Evolutionary conservation across 2,113 vertebrate species (phyloP).

Genomic region (Pygathrix nemaeus): DNA sequence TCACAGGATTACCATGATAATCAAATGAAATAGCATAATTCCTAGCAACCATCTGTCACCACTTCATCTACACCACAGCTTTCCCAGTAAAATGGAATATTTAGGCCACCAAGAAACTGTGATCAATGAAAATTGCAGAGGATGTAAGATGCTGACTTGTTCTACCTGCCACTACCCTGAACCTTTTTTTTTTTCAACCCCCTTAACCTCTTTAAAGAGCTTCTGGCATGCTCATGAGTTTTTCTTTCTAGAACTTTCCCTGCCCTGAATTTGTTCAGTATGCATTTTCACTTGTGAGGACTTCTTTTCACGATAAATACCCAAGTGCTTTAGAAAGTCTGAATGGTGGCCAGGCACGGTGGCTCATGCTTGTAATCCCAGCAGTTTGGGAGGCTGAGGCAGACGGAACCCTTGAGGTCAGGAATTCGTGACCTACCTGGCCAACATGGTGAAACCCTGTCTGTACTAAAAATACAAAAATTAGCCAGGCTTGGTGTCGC

Average conservation of each 20-base stretch:
- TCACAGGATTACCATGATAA: conserved; percentile 37
- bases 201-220: background rate
- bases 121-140: background rate
- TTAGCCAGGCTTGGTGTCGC: no score
- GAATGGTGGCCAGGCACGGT: background rate
- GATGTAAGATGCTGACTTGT: background rate
- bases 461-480: no score
- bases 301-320: background rate
- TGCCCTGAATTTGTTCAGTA: background rate
- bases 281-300: background rate
- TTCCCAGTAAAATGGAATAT: conserved; percentile 33
- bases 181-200: background rate
- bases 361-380: no score
- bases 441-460: no score
- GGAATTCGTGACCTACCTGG: no score
- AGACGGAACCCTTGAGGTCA: no score
- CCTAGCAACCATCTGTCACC: background rate
- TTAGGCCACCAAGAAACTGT: background rate
- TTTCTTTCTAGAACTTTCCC: background rate
- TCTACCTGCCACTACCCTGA: background rate
- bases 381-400: no score
- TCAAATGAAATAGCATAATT: conserved; percentile 24
- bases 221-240: background rate
- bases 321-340: background rate
- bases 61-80: background rate